These are phyloP conservation scores for Lithophane semibrunnea DNA, from an alignment of 2,888 invertebrate species.

Conservation along the genomic window DNA sequence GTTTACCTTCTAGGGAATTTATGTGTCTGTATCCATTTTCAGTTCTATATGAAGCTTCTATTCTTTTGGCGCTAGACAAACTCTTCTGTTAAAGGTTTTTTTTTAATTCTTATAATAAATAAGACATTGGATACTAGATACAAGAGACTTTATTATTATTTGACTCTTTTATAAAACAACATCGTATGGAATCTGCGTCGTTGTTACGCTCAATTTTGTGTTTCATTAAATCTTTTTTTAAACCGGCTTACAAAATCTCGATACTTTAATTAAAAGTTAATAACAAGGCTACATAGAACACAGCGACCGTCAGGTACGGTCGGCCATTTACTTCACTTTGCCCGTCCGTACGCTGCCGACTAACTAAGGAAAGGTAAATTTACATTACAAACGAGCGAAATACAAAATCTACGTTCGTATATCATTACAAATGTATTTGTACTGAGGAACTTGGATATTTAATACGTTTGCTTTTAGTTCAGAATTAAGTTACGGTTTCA, in stretches of 20 bases:
- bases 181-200: conserved; percentile 14
- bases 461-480: conserved; percentile 65
- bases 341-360: conserved; percentile 71
- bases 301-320: conserved; percentile 61
- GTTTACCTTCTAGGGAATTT: conserved; percentile 10
- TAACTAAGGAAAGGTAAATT: conserved; percentile 83
- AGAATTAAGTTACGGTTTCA: conserved; percentile 50
- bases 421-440: conserved; percentile 74
- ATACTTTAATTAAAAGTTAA: conserved; percentile 73
- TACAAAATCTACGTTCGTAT: conserved; percentile 75
- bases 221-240: conserved; percentile 43
- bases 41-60: neutral
- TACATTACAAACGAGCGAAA: conserved; percentile 84
- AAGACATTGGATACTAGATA: neutral
- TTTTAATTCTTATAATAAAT: neutral
- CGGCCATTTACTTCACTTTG: conserved; percentile 73
- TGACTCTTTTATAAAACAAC: neutral
- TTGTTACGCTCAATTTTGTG: conserved; percentile 16
- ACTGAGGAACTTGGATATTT: conserved; percentile 71
- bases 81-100: neutral
- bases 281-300: conserved; percentile 67
- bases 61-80: neutral
- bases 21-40: neutral
- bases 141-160: neutral
- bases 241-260: conserved; percentile 59